Conservation (phyloP, 1,140 invertebrate genomes). For the Pogonomyrmex californicus region DNA sequence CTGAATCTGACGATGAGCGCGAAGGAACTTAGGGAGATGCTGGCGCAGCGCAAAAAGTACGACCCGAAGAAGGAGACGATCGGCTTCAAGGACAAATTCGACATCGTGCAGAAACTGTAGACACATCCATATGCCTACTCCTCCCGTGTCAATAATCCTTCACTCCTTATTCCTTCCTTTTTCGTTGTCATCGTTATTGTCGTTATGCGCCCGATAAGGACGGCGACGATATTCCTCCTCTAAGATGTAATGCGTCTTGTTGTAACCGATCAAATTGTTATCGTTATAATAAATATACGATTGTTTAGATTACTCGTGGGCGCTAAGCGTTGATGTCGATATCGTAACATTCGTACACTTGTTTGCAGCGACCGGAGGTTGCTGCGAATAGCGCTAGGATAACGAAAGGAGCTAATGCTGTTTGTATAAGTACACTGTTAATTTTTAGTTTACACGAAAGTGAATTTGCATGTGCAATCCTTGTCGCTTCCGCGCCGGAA, state of each 20-base stretch:
- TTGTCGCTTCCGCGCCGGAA: slow-evolving; percentile 16
- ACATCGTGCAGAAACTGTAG: slow-evolving; percentile 96
- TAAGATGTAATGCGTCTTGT: slow-evolving; percentile 9
- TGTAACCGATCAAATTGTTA: slow-evolving; percentile 43
- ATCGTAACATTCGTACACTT: slow-evolving; percentile 22
- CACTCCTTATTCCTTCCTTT: slow-evolving; percentile 3
- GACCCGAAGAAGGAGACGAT: slow-evolving; percentile 96
- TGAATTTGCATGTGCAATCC: slow-evolving; percentile 30
- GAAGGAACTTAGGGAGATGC: slow-evolving; percentile 94
- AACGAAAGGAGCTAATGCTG: background rate
- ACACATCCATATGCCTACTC: background rate
- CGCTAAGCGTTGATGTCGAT: background rate
- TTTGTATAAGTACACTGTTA: slow-evolving; percentile 1
- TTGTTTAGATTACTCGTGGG: slow-evolving; percentile 16
- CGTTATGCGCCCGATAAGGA: background rate
- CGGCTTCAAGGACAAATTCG: slow-evolving; percentile 96
- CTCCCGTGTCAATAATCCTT: background rate
- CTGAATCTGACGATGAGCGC: slow-evolving; percentile 95
- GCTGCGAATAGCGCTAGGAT: slow-evolving; percentile 4
- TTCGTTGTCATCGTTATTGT: background rate
- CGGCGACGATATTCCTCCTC: background rate
- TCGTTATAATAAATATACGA: slow-evolving; percentile 36
- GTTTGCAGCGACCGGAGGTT: background rate
- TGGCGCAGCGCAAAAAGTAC: slow-evolving; percentile 94
- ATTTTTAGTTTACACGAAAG: slow-evolving; percentile 5